Evolutionary conservation across 2,888 invertebrate genomes (phyloP), one percentile per base, ranked within the genome.

Genomic region (Penaeus monodon): DNA sequence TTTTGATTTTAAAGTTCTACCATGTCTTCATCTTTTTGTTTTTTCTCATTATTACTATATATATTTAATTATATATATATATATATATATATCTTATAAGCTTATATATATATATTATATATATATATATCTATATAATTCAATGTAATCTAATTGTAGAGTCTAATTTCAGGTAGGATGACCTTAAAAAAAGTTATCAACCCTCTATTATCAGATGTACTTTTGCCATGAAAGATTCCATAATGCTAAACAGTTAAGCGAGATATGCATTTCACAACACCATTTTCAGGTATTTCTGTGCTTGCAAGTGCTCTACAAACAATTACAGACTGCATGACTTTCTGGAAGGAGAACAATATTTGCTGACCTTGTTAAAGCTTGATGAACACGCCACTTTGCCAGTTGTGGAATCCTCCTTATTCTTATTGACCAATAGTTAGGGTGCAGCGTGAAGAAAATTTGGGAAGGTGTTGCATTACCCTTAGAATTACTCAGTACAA

Each of bases 401-500:
- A 17, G 64, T 63, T 33, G 12, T 38, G 12, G 82, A 82, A 17
- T 70, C 74, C 57, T 82, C 73, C 24, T 64, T 14, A 33, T 73
- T 57, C 57, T 82, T 57, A 73, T 82, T 20, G 22, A 82, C 63
- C 82, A 73, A 24, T 82, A 73, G 57, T 7, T 82, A 73, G 64
- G 49, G 27, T 82, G 33, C n/a, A 70, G n/a, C 17, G 73, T n/a
- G 63, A 38, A 24, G 64, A 33, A 22, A 73, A 82, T 63, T 63
- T 82, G n/a, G 49, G 70, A 38, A 22, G 73, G 73, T 64, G 20
- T 82, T n/a, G 74, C 73, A n/a, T 38, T 74, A 38, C 82, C 82
- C 22, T 38, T 82, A 57, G 74, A 82, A 22, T 64, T 82, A 33
- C 82, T 82, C n/a, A 63, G 82, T 82, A 78, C n/a, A 44, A 10